Base-by-base conservation (phyloP, 2,888 invertebrate species). In the Perdita meconis region DNA sequence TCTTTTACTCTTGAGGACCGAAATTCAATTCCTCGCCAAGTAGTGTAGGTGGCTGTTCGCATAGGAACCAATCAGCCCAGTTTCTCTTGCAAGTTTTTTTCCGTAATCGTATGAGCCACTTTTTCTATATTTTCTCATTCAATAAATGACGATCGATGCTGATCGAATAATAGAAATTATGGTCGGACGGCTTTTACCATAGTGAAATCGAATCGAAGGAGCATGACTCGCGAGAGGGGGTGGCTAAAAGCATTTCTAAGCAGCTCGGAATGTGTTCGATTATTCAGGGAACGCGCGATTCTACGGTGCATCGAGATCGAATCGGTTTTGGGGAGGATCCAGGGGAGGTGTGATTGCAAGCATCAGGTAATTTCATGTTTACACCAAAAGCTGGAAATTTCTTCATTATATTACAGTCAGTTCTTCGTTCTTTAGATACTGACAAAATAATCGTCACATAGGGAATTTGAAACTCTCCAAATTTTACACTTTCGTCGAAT, bases 11-110 rank as follows among this genome's bases (percentile, higher is more conserved):
- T 5, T 5, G 26, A 19, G 26, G 51, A 59, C 42, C 57, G 51
- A 60, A 72, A 72, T 69, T 53, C 59, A 69, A 60, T 72, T 70
- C 42, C 59, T 53, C 19, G 26, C 44, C 10, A 72, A 51, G 50
- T 51, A 42, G 51, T 57, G 51, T 71, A 34, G 71, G 36, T 59
- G 70, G 36, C 19, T 53, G n/a, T 60, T 69, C 42, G 8, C 8
- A 24, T 6, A 30, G 12, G 36, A 44, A 19, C 26, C 69, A 59
- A 69, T 68, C 51, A 67, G 19, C 50, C 22, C 2, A 16, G 12
- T 16, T 6, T 34, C n/a, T 47, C 19, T 3, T 8, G 13, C 12
- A 16, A 0, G 2, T 30, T 24, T 38, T 24, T 26, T 5, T 38
- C 10, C 4, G 1, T 19, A 12, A 19, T 3, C 47, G 19, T 8